phyloP scores from a whole-genome alignment of 2,888 invertebrate genomes.

The Drosophila barbarae region DNA sequence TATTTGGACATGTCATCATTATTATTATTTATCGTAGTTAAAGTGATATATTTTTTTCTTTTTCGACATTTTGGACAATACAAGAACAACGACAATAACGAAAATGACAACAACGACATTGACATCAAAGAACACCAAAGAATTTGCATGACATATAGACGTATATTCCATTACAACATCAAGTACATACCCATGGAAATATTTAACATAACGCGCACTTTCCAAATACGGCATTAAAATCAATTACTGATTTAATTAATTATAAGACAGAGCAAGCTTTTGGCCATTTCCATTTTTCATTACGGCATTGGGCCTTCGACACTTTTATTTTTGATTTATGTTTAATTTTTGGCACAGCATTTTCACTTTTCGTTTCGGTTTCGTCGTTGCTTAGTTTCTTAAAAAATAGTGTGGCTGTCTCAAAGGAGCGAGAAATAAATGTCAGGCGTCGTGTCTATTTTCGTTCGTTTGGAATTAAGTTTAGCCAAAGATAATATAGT shows the following conservation, averaged over 20 bases:
- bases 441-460: background rate
- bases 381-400: slow-evolving; percentile 10
- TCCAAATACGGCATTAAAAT: slow-evolving; percentile 24
- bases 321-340: slow-evolving; percentile 46
- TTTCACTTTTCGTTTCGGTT: slow-evolving; percentile 58
- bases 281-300: slow-evolving; percentile 22
- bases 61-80: slow-evolving; percentile 22
- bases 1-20: slow-evolving; percentile 1
- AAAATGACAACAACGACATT: slow-evolving; percentile 50
- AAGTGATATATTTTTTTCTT: background rate
- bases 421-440: background rate
- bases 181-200: slow-evolving; percentile 75
- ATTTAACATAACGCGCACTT: slow-evolving; percentile 37
- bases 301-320: slow-evolving; percentile 29
- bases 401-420: slow-evolving; percentile 46
- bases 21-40: slow-evolving; percentile 13
- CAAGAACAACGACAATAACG: slow-evolving; percentile 22
- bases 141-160: slow-evolving; percentile 62
- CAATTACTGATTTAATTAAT: slow-evolving; percentile 34
- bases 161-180: slow-evolving; percentile 78
- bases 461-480: background rate
- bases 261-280: slow-evolving; percentile 14
- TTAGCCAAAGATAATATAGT: slow-evolving; percentile 2
- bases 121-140: slow-evolving; percentile 53
- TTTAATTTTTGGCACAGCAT: slow-evolving; percentile 47